Evolutionary conservation across 2,888 invertebrate species (phyloP).

Genomic region (Neoaliturus tenellus): DNA sequence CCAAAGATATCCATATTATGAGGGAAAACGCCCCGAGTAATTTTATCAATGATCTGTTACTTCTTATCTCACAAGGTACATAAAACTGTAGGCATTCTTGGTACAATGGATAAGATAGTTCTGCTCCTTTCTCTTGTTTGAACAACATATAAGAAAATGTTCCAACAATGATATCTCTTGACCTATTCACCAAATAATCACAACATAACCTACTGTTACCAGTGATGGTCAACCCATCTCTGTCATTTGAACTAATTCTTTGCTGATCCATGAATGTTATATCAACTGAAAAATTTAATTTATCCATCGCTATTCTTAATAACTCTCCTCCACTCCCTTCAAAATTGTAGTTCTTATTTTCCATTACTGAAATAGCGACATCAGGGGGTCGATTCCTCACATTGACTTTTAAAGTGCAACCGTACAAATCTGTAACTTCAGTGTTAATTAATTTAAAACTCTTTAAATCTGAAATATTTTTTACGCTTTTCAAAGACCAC

Average conservation of each 20-base stretch:
- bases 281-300: neutral
- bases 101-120: neutral
- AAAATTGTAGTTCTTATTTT: neutral
- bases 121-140: neutral
- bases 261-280: neutral
- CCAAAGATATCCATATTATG: neutral
- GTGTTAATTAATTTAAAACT: no score
- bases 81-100: neutral
- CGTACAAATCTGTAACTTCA: neutral
- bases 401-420: neutral
- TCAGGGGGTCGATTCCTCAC: neutral
- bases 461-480: no score
- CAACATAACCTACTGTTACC: neutral
- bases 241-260: neutral
- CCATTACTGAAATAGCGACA: neutral
- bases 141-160: neutral
- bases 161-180: neutral
- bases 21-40: neutral
- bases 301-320: neutral
- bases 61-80: neutral
- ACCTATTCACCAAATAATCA: neutral
- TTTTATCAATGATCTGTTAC: neutral
- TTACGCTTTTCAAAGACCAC: neutral
- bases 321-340: neutral
- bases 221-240: neutral